These are phyloP conservation scores for Acanthis flammea DNA, from an alignment of 2,797 vertebrate species.

Conservation along the genomic window DNA sequence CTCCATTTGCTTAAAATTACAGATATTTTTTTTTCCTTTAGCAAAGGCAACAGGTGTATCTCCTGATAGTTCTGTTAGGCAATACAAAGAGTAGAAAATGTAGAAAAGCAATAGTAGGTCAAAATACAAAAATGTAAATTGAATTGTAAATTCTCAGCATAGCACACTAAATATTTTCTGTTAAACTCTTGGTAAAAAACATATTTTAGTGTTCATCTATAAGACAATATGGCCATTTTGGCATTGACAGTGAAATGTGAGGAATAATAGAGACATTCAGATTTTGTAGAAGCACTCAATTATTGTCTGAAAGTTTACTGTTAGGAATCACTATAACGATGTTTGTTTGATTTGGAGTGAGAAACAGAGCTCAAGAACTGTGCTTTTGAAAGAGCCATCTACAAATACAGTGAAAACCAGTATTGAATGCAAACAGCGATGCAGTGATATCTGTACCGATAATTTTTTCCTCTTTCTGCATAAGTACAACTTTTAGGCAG, in stretches of 20 bases:
- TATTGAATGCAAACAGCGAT: background rate
- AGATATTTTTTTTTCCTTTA: background rate
- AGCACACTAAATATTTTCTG: background rate
- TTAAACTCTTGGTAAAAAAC: background rate
- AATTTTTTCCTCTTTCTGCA: background rate
- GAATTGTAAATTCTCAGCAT: background rate
- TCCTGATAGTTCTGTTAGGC: constrained; percentile 29
- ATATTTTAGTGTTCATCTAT: background rate
- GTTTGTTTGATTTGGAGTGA: background rate
- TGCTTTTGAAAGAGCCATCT: background rate
- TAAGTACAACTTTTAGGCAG: background rate
- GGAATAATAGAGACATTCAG: background rate
- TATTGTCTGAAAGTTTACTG: background rate
- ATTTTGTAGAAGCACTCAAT: background rate
- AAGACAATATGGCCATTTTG: background rate
- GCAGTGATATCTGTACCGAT: background rate
- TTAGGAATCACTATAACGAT: background rate
- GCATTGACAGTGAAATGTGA: background rate
- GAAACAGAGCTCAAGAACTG: background rate
- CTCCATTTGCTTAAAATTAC: constrained; percentile 25
- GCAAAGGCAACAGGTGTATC: constrained; percentile 32
- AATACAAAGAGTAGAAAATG: background rate
- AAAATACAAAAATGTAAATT: background rate
- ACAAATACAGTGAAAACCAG: background rate
- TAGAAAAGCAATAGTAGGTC: background rate